Evolutionary conservation across 2,797 vertebrate species (phyloP).

Genomic region (Danionella dracula): DNA sequence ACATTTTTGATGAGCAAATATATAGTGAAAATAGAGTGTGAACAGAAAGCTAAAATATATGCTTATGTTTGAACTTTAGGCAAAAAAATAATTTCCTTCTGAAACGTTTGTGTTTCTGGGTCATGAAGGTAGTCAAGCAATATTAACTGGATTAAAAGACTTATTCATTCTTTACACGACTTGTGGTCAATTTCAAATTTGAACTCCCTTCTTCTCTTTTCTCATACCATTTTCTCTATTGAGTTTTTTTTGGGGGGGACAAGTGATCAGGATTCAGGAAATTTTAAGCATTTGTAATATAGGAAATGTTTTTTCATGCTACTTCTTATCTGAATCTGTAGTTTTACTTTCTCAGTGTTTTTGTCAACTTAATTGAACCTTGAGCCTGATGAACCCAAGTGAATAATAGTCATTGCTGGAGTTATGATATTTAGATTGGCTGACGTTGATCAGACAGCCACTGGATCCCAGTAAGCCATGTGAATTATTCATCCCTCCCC

Average conservation of each 20-base stretch:
- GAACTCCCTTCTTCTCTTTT: too few species aligned
- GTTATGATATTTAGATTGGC: neutral
- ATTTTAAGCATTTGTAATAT: too few species aligned
- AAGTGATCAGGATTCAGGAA: too few species aligned
- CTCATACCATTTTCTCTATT: too few species aligned
- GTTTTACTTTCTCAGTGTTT: too few species aligned
- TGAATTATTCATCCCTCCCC: constrained; percentile 67
- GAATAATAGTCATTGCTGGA: neutral
- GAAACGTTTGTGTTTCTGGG: constrained; percentile 52
- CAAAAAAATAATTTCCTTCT: constrained; percentile 34
- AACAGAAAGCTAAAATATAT: constrained; percentile 42
- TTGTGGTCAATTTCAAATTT: too few species aligned
- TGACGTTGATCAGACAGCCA: constrained; percentile 9
- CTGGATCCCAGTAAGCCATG: constrained; percentile 44
- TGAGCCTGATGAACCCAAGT: neutral
- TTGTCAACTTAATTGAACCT: neutral
- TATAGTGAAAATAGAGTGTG: constrained; percentile 58
- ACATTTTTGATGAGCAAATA: constrained; percentile 45
- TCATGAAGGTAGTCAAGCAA: too few species aligned
- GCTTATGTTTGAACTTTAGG: constrained; percentile 48
- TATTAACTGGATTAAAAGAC: too few species aligned
- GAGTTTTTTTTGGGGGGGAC: too few species aligned
- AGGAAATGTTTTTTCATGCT: too few species aligned
- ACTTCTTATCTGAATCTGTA: too few species aligned
- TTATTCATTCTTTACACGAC: too few species aligned